Conservation (phyloP, 2,888 invertebrate genomes). For the Elysia crispata region DNA sequence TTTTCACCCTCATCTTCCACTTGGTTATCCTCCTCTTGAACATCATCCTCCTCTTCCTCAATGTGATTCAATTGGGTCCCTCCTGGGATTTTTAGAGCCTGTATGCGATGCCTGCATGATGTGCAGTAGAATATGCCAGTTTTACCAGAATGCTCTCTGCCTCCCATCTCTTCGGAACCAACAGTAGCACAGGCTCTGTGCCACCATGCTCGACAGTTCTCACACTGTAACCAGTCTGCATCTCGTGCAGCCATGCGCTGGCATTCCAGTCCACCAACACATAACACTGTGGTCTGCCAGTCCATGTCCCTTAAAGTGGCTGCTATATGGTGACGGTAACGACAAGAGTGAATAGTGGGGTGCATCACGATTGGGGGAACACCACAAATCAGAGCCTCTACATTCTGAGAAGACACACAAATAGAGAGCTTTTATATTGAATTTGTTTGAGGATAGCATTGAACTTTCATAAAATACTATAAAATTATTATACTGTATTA, state of each 20-base stretch:
- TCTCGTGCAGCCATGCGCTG: conserved; percentile 42
- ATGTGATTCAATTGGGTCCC: no score
- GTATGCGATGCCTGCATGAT: conserved; percentile 43
- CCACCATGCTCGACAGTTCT: conserved; percentile 48
- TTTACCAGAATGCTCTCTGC: not conserved
- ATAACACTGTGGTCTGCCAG: conserved; percentile 45
- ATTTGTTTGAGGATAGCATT: no score
- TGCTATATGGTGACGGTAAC: conserved; percentile 37
- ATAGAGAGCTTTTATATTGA: not conserved
- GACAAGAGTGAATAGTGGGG: conserved; percentile 22
- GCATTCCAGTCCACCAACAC: conserved; percentile 46
- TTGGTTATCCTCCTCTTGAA: not conserved
- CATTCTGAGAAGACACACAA: conserved; percentile 32
- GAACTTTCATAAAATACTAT: no score
- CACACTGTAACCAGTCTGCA: conserved; percentile 48
- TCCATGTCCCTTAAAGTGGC: conserved; percentile 43
- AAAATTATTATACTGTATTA: no score
- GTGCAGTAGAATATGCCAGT: conserved; percentile 34
- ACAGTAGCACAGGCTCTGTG: conserved; percentile 37
- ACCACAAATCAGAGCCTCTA: conserved; percentile 40
- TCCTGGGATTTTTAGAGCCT: no score
- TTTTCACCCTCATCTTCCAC: conserved; percentile 10
- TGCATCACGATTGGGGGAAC: conserved; percentile 38
- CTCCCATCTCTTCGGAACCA: not conserved
- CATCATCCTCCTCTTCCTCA: conserved; percentile 35